Base-by-base conservation (phyloP, 2,113 vertebrate species). In the Platanista minor region DNA sequence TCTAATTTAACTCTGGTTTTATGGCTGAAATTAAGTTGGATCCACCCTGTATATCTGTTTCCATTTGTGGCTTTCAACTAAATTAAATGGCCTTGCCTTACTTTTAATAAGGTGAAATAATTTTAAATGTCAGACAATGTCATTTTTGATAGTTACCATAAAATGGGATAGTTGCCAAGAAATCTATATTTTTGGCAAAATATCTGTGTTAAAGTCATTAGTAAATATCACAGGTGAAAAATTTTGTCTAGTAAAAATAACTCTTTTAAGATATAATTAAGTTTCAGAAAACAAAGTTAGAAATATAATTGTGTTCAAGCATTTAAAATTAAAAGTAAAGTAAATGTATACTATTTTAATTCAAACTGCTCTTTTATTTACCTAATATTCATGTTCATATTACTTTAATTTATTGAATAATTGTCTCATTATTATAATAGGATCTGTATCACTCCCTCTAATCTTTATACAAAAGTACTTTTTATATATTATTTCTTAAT, bases 151-250 rank as follows among this genome's bases (percentile, higher is more conserved):
- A 72, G 61, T n/a, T 86, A 36, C 0, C 2, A n/a, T 92, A 80
- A 92, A 49, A 57, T 36, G 4, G 0, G 5, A 25, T 52, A 14
- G 23, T 92, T 96, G 54, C 46, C 49, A 94, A 95, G 41, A 15
- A 95, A 74, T 75, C 29, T 89, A 61, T 71, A 64, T 14, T 69
- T 96, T 94, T 78, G 15, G 14, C 2, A 87, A 96, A 94, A n/a
- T 89, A 85, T 36, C 43, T 96, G 13, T 71, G 33, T 82, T 81
- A 77, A 94, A 64, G 21, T 52, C 31, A 93, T 83, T 90, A 74
- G 6, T 86, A 88, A 88, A 86, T 87, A 91, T 5, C 25, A 49
- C 17, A n/a, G 27, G 52, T 43, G 33, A 88, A 92, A 75, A 52
- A 11, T 39, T 81, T 66, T 95, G 4, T 61, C 39, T 36, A 77